phyloP scores from a whole-genome alignment of 2,888 invertebrate species.

The Phasia obesa region DNA sequence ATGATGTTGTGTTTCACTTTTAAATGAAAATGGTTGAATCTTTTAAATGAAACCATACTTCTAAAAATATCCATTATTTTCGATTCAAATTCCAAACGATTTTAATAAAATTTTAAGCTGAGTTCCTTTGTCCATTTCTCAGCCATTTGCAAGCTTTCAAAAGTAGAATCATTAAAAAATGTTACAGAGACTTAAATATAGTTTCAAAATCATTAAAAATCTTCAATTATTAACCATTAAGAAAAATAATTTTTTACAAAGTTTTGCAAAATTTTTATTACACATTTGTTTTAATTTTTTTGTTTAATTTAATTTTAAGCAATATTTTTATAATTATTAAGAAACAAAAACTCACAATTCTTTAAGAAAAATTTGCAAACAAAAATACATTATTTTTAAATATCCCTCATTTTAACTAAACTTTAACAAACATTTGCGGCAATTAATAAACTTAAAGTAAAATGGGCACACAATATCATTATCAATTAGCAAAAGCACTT shows the following conservation, averaged over 20 bases:
- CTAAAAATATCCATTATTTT: too few species aligned
- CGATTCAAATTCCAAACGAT: too few species aligned
- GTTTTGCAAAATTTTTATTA: slow-evolving; percentile 44
- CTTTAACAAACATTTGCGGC: slow-evolving; percentile 35
- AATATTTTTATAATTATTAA: slow-evolving; percentile 54
- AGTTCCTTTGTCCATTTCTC: too few species aligned
- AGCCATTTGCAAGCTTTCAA: too few species aligned
- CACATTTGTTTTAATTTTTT: not conserved
- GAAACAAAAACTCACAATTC: slow-evolving; percentile 54
- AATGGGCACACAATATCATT: slow-evolving; percentile 39
- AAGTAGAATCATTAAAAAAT: too few species aligned
- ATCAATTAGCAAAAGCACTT: slow-evolving; percentile 30
- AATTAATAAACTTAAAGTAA: slow-evolving; percentile 39
- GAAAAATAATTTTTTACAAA: not conserved
- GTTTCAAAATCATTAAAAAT: too few species aligned
- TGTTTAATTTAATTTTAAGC: slow-evolving; percentile 41
- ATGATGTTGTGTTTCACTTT: too few species aligned
- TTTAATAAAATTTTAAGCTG: too few species aligned
- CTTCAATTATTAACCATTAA: too few species aligned
- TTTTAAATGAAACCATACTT: too few species aligned
- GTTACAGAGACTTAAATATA: too few species aligned
- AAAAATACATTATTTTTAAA: slow-evolving; percentile 7
- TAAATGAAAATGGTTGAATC: too few species aligned
- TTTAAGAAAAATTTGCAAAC: slow-evolving; percentile 34
- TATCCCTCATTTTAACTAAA: slow-evolving; percentile 19